These are phyloP conservation scores for Limnephilus auricula DNA, from an alignment of 2,888 invertebrate genomes.

Conservation along the genomic window DNA sequence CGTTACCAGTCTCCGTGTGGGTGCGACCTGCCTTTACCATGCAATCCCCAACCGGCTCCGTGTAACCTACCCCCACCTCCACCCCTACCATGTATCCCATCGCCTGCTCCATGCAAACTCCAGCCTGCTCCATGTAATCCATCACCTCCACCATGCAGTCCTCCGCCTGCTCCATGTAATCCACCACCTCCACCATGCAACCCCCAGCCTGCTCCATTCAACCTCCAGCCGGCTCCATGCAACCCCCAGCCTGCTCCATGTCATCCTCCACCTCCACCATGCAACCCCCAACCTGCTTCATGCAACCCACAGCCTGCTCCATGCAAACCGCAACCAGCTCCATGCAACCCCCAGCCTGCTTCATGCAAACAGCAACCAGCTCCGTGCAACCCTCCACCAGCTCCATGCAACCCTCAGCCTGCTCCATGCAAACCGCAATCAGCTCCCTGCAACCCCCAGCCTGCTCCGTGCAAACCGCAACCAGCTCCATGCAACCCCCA, in stretches of 20 bases:
- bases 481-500: neutral
- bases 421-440: neutral
- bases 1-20: neutral
- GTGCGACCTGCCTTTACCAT: neutral
- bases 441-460: neutral
- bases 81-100: too few species aligned
- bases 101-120: too few species aligned
- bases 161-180: too few species aligned
- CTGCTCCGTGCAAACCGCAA: neutral
- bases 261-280: neutral
- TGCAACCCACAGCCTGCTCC: neutral
- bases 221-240: neutral
- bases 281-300: neutral
- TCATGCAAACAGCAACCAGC: neutral
- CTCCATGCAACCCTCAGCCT: neutral
- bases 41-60: too few species aligned
- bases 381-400: neutral
- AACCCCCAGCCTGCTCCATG: neutral
- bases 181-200: neutral
- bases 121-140: neutral
- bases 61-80: too few species aligned
- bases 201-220: neutral
- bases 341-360: neutral
- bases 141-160: too few species aligned
- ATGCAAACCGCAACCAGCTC: neutral